Conservation (phyloP, 2,888 invertebrate species). For the Automeris io region DNA sequence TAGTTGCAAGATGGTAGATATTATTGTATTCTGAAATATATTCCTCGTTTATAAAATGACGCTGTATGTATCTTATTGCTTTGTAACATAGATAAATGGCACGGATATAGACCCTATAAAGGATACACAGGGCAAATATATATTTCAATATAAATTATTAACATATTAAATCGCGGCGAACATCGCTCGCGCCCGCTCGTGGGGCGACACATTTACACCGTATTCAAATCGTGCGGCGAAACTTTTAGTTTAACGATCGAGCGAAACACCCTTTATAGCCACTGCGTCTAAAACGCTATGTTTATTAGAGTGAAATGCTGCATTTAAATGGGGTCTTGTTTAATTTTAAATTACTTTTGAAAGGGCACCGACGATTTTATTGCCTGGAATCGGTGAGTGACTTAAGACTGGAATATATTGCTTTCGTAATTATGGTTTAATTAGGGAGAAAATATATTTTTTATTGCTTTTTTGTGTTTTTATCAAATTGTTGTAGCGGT, state of each 20-base stretch:
- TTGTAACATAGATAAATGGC: too few species aligned
- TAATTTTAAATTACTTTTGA: neutral
- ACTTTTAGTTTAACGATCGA: conserved; percentile 7
- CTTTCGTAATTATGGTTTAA: neutral
- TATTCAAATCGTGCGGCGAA: neutral
- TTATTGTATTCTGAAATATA: too few species aligned
- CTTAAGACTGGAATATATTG: neutral
- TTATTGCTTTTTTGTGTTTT: neutral
- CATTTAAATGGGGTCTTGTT: conserved; percentile 6
- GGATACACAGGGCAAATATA: too few species aligned
- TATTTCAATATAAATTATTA: too few species aligned
- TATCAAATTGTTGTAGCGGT: too few species aligned
- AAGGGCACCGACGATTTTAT: neutral
- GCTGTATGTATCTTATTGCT: too few species aligned
- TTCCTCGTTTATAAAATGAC: too few species aligned
- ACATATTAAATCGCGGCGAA: too few species aligned
- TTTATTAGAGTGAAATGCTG: conserved; percentile 10
- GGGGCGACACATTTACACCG: neutral
- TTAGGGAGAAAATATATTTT: neutral
- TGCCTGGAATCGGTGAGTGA: neutral
- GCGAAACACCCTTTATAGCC: conserved; percentile 4
- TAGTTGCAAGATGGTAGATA: too few species aligned
- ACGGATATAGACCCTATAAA: too few species aligned
- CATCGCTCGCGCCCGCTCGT: neutral
- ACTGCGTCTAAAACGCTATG: conserved; percentile 3